These are phyloP conservation scores for Triplophysa rosa DNA, from an alignment of 2,113 vertebrate genomes.

Conservation along the genomic window DNA sequence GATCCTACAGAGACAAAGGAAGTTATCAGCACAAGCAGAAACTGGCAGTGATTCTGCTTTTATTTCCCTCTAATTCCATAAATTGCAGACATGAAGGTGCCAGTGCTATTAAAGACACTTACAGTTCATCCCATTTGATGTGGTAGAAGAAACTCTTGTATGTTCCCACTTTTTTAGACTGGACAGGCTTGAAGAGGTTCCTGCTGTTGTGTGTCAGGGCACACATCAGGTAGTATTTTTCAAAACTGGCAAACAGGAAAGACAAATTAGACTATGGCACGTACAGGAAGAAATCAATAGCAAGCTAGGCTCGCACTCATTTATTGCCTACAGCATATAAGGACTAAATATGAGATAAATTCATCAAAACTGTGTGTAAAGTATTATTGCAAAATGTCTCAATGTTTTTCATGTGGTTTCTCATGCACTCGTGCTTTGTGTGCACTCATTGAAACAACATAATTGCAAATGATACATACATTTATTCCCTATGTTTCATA, in stretches of 20 bases:
- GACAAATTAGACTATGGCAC: conserved; percentile 12
- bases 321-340: not conserved
- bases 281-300: not conserved
- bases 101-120: conserved; percentile 67
- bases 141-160: conserved; percentile 98
- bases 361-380: not conserved
- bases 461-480: not conserved
- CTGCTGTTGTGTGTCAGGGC: conserved; percentile 92
- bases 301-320: not conserved
- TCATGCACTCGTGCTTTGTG: not conserved
- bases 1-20: conserved; percentile 77
- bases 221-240: conserved; percentile 95
- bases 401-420: no score
- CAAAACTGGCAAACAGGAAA: conserved; percentile 77
- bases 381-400: not conserved
- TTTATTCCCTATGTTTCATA: not conserved
- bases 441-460: not conserved
- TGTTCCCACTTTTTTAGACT: conserved; percentile 95
- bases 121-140: conserved; percentile 98
- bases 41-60: not conserved
- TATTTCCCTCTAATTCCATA: not conserved
- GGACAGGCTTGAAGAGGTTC: conserved; percentile 95
- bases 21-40: not conserved
- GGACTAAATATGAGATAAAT: not conserved
- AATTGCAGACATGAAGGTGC: not conserved